Evolutionary conservation across 2,797 vertebrate genomes (phyloP), one percentile per base, ranked within the genome.

Genomic region (Podarcis siculus): DNA sequence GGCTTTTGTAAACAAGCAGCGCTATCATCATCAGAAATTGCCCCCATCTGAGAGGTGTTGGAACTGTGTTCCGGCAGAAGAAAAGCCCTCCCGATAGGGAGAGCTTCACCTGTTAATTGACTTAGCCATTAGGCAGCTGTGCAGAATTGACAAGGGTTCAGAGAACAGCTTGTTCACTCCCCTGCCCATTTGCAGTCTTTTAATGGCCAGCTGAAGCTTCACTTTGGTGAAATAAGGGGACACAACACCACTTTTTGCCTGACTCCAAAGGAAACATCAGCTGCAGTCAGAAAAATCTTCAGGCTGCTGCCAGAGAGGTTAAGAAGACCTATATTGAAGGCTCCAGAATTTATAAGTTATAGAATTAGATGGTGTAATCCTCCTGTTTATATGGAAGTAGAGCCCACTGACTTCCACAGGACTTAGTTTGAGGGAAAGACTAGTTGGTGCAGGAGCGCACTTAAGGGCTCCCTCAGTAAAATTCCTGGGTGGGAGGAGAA

Each of bases 401-500:
- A 85, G n/a, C 4, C 83, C 23, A 13, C 55, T 73, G 71, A 3
- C 49, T 80, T 49, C 45, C 32, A 30, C 39, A 37, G 71, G 77
- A 12, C 77, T 81, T 85, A 66, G 15, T 85, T 85, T 13, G 42
- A 80, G 39, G 77, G 8, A 61, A 27, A 83, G 32, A 83, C 82
- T 79, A 37, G 32, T 45, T 79, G 39, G 35, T 64, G 80, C 0
- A 0, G 64, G 37, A 32, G 76, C 84, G 72, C 85, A 91, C 61
- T 0, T 3, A 89, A 90, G 58, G 73, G 42, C 27, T 90, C 69
- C 19, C 35, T 86, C 72, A 93, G 86, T 82, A 75, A 85, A 21
- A 82, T 73, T 61, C 25, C 84, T 0, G 83, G 89, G 92, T 0
- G 1, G 88, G 92, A 96, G 58, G 21, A 39, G 32, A 78, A 82